Evolutionary conservation across 2,888 invertebrate species (phyloP).

Genomic region (Tiliacea aurago): DNA sequence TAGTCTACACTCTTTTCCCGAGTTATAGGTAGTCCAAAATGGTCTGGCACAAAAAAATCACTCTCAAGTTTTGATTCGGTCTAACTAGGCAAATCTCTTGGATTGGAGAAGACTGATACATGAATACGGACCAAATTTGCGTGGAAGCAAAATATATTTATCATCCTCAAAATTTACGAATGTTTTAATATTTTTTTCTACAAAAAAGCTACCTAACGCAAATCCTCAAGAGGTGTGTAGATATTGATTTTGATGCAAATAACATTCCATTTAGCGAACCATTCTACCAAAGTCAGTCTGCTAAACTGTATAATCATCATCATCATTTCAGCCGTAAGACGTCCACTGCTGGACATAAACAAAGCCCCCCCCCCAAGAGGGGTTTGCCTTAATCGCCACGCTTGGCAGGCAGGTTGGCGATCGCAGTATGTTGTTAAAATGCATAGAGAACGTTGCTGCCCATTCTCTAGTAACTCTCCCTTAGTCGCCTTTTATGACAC

Average conservation of each 20-base stretch:
- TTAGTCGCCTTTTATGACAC: too few relatives aligned
- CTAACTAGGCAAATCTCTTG: not conserved
- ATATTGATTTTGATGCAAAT: not conserved
- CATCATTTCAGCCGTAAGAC: too few relatives aligned
- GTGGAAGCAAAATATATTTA: too few relatives aligned
- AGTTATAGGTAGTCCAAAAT: not conserved
- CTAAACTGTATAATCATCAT: not conserved
- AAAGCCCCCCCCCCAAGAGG: too few relatives aligned
- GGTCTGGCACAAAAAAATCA: not conserved
- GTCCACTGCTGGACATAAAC: too few relatives aligned
- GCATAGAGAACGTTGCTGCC: too few relatives aligned
- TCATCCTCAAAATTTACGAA: not conserved
- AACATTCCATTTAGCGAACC: not conserved
- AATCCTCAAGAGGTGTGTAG: not conserved
- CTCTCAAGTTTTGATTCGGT: not conserved
- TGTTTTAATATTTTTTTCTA: not conserved
- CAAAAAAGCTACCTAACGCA: not conserved
- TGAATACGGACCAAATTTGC: not conserved
- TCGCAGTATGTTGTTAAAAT: too few relatives aligned
- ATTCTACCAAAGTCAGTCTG: not conserved
- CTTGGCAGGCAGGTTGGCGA: too few relatives aligned
- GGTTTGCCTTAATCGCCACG: too few relatives aligned
- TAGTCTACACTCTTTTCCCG: too few relatives aligned
- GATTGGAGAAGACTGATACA: not conserved
- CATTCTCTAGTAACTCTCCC: too few relatives aligned